Evolutionary conservation across 2,113 vertebrate genomes (phyloP), one percentile per base, ranked within the genome.

Genomic region (Maccullochella peelii): DNA sequence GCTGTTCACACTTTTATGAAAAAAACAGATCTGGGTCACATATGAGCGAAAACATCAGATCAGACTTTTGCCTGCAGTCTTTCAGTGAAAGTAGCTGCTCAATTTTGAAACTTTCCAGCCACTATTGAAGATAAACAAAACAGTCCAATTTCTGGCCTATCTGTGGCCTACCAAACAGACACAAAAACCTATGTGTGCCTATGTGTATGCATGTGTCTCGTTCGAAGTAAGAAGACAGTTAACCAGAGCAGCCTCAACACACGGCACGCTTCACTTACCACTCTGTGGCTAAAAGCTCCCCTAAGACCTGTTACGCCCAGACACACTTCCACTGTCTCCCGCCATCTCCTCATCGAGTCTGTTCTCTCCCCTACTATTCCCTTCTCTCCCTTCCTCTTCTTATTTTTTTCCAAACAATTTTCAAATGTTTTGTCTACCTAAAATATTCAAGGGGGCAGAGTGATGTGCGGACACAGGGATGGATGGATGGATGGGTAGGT

Each of bases 251-350:
- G 89, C 84, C 79, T 84, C 72, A 87, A 89, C 93, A 92, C 80
- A 92, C 58, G 88, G 79, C 82, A 71, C 25, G 49, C 84, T 85
- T 94, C 92, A 94, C 89, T 92, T 93, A 87, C 73, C 92, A 92
- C 91, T 79, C 79, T 47, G 73, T 55, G 73, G 80, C 82, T 93
- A 88, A 94, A 88, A 86, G 89, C 90, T 93, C 91, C 86, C 91
- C 11, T 10, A 86, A 91, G 91, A 88, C 88, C 80, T 83, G 77
- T 88, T 90, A 80, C 14, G 5, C 72, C 40, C 82, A 87, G 89
- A 89, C 88, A 85, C 86, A 86, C 86, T 79, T 86, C 82, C 73
- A 84, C 83, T 80, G 85, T 90, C 92, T 90, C 66, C 83, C 5
- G 6, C 80, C 85, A 77, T 80, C 62, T 78, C 50, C 79, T 68